phyloP scores from a whole-genome alignment of 2,113 vertebrate genomes.

The Carassius gibelio region DNA sequence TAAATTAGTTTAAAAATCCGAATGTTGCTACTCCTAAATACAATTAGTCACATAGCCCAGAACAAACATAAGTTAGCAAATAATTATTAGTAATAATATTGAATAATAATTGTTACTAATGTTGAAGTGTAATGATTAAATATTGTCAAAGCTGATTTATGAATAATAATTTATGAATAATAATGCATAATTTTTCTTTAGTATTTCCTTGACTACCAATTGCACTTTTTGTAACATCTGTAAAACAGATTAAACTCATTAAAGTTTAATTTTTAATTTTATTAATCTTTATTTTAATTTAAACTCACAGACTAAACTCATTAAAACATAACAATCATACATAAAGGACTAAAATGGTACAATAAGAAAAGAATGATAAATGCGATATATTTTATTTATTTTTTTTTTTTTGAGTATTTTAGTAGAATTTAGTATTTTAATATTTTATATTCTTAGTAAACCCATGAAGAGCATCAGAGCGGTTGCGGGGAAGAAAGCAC shows the following conservation, averaged over 20 bases:
- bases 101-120: neutral
- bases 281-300: too few species aligned
- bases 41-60: too few species aligned
- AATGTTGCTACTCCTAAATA: too few species aligned
- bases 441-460: constrained; percentile 4
- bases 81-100: neutral
- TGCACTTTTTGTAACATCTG: neutral
- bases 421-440: neutral
- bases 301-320: too few species aligned
- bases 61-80: neutral
- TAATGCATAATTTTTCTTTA: neutral
- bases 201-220: neutral
- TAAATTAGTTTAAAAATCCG: neutral
- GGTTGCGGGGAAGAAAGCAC: neutral
- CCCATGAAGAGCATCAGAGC: constrained; percentile 22
- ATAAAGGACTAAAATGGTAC: neutral
- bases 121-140: neutral
- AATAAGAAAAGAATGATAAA: neutral
- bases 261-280: too few species aligned
- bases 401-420: too few species aligned
- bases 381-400: too few species aligned
- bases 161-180: neutral
- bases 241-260: neutral
- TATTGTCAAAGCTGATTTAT: neutral
- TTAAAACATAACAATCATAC: neutral